phyloP scores from a whole-genome alignment of 2,797 vertebrate genomes.

The Argya squamiceps region DNA sequence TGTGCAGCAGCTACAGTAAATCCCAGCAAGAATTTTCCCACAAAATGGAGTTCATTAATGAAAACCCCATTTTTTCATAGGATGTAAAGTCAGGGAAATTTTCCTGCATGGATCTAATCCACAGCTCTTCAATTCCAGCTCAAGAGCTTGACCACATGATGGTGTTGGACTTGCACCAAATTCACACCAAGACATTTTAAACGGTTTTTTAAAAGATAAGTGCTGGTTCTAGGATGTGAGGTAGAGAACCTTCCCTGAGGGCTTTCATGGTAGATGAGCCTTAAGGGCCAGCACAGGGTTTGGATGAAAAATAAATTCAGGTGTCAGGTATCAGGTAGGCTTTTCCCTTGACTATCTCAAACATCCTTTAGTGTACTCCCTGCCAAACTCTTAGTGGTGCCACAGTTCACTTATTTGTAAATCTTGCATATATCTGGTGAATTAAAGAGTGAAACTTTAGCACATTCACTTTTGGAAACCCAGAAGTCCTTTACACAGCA shows the following conservation, averaged over 20 bases:
- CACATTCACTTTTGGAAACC: neutral
- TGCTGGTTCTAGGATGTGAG: neutral
- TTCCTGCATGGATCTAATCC: neutral
- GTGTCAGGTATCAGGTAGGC: neutral
- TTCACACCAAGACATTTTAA: neutral
- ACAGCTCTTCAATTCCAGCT: neutral
- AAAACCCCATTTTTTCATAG: neutral
- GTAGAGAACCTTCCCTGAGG: neutral
- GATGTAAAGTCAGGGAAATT: neutral
- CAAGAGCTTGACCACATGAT: neutral
- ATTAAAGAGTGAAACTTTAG: neutral
- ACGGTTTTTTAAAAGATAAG: neutral
- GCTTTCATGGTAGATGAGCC: neutral
- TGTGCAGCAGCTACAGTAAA: neutral
- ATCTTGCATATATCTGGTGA: neutral
- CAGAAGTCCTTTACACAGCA: neutral
- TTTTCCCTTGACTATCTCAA: neutral
- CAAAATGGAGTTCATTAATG: neutral
- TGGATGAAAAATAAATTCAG: neutral
- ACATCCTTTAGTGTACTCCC: neutral
- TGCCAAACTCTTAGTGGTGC: neutral
- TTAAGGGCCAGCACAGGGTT: neutral
- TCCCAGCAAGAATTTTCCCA: neutral
- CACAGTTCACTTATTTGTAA: neutral
- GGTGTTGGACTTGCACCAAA: neutral